Percentiles rank a stretch among this genome's conserved stretches.
These are phyloP conservation scores for Sardinella longiceps DNA, from an alignment of 2,797 vertebrate species.

Conservation along the genomic window DNA sequence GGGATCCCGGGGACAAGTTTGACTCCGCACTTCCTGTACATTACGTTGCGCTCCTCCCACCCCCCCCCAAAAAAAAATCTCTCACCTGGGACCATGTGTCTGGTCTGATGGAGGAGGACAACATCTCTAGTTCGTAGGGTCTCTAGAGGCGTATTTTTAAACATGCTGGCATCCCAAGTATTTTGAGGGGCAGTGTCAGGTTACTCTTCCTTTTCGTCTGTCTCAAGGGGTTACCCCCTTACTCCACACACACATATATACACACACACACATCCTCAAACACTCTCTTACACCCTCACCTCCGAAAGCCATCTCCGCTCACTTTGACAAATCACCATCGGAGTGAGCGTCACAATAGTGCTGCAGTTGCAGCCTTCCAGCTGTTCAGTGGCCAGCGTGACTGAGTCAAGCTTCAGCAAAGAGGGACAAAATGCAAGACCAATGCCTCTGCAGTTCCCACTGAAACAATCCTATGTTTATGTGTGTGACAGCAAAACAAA, in stretches of 20 bases:
- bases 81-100: background rate
- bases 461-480: background rate
- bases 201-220: background rate
- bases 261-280: background rate
- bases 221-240: conserved; percentile 4
- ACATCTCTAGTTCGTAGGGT: background rate
- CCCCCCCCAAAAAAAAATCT: background rate
- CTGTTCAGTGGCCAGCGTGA: background rate
- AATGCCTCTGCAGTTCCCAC: background rate
- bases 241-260: too few species aligned
- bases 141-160: background rate
- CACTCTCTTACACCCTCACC: background rate
- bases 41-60: background rate
- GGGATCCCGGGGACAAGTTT: background rate
- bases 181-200: background rate
- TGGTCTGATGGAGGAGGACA: background rate
- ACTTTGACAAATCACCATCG: conserved; percentile 25
- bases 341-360: background rate
- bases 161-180: background rate
- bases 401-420: background rate
- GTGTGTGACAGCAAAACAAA: background rate
- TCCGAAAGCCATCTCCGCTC: background rate
- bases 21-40: background rate
- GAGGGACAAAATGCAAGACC: background rate
- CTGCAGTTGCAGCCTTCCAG: conserved; percentile 12